Conservation (phyloP, 2,113 vertebrate genomes). For the Struthidea cinerea region DNA sequence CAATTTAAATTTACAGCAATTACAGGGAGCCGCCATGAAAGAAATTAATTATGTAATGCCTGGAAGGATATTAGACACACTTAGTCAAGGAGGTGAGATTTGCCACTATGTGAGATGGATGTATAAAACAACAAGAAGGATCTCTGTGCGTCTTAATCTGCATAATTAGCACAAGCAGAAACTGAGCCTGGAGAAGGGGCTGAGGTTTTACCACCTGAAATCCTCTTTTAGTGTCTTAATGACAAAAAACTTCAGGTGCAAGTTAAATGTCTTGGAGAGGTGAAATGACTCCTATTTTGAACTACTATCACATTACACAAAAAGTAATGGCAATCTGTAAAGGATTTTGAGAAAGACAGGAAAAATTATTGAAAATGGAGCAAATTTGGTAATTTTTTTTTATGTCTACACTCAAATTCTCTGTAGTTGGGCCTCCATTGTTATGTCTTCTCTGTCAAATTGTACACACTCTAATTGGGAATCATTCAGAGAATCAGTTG, state of each 20-base stretch:
- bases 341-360: not conserved
- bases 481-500: not conserved
- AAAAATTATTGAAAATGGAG: not conserved
- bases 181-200: not conserved
- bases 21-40: not conserved
- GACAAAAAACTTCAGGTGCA: not conserved
- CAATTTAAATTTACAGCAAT: not conserved
- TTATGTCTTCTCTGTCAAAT: not conserved
- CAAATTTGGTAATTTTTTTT: not conserved
- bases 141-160: not conserved
- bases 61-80: not conserved
- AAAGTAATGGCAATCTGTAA: not conserved
- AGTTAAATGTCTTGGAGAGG: not conserved
- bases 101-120: not conserved
- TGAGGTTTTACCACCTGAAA: not conserved
- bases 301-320: not conserved
- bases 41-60: not conserved
- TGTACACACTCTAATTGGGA: not conserved
- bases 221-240: not conserved
- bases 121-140: not conserved
- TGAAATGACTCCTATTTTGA: not conserved
- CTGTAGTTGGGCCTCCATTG: not conserved
- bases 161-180: not conserved
- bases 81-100: not conserved
- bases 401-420: not conserved